Conservation (phyloP, 2,113 vertebrate species). For the Leucoraja erinaceus region DNA sequence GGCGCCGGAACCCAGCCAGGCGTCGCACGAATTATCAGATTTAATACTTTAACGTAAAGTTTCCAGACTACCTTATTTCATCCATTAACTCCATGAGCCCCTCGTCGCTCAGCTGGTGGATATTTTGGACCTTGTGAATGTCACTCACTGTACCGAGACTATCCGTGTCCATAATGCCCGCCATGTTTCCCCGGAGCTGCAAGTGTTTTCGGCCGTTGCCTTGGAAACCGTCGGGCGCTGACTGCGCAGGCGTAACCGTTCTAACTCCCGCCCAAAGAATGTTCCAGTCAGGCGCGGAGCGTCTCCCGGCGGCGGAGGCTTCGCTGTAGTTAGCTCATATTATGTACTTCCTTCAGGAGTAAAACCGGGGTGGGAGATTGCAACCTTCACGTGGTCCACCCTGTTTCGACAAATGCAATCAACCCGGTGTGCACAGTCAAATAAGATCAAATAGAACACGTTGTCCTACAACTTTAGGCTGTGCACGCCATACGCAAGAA, state of each 20-base stretch:
- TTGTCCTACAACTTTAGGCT: no score
- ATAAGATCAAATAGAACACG: no score
- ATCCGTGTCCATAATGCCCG: slow-evolving; percentile 33
- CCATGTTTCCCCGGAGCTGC: slow-evolving; percentile 43
- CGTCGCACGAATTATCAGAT: not conserved
- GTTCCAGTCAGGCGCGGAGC: no score
- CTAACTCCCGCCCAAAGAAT: not conserved
- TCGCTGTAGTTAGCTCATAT: no score
- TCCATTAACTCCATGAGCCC: slow-evolving; percentile 39
- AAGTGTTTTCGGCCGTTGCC: not conserved
- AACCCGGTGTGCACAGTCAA: no score
- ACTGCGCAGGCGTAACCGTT: not conserved
- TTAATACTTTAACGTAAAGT: not conserved
- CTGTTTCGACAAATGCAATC: no score
- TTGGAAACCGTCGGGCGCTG: not conserved
- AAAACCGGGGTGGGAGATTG: no score
- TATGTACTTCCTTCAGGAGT: no score
- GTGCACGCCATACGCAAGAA: no score
- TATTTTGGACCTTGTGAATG: not conserved
- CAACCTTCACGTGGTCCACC: no score
- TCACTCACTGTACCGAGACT: no score
- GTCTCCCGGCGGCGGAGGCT: no score
- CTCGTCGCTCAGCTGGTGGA: not conserved
- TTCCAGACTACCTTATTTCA: slow-evolving; percentile 43
- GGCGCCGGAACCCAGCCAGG: not conserved